Evolutionary conservation across 2,797 vertebrate genomes (phyloP).

Genomic region (Myotis planiceps): DNA sequence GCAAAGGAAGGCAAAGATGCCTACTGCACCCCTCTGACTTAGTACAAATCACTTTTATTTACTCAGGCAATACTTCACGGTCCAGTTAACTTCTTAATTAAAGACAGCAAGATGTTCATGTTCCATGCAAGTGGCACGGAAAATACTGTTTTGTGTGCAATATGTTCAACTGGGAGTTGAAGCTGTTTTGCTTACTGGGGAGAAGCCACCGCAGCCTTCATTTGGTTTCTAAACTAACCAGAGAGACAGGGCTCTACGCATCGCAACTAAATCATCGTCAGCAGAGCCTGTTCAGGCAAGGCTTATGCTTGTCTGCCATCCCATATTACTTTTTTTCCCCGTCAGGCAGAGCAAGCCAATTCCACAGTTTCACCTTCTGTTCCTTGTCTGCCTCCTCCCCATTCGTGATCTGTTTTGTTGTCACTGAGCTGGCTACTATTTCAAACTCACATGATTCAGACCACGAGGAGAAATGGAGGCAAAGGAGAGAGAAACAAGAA

Average conservation of each 20-base stretch:
- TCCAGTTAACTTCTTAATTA: conserved; percentile 94
- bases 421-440: not conserved
- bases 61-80: conserved; percentile 90
- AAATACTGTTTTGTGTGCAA: conserved; percentile 84
- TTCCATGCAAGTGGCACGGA: conserved; percentile 85
- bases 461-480: not conserved
- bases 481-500: not conserved
- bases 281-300: not conserved
- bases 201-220: conserved; percentile 51
- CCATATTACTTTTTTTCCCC: not conserved
- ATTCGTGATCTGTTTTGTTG: not conserved
- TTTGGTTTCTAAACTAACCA: conserved; percentile 62
- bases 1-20: conserved; percentile 86
- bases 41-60: conserved; percentile 89
- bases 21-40: conserved; percentile 84
- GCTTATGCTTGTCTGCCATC: not conserved
- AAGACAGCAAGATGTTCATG: conserved; percentile 90
- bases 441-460: not conserved
- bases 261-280: not conserved
- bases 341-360: not conserved
- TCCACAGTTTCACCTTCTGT: not conserved
- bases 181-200: conserved; percentile 69
- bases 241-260: conserved; percentile 18
- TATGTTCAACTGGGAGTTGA: conserved; percentile 81
- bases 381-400: not conserved